These are phyloP conservation scores for Silurus asotus DNA, from an alignment of 2,113 vertebrate species.

Conservation along the genomic window DNA sequence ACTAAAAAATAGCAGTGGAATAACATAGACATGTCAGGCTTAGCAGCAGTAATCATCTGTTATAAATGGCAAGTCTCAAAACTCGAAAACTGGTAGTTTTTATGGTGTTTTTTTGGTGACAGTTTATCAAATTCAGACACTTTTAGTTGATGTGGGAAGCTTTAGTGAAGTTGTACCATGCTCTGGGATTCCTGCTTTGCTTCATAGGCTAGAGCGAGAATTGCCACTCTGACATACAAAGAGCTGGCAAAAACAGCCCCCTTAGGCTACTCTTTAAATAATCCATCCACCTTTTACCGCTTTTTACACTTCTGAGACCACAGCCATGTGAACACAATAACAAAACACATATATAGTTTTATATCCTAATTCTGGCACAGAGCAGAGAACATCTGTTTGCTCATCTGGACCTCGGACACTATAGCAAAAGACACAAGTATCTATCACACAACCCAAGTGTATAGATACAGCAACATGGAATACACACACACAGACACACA, in stretches of 20 bases:
- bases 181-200: slow-evolving; percentile 1
- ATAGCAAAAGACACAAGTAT: slow-evolving; percentile 3
- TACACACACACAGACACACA: background rate
- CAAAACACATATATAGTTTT: background rate
- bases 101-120: background rate
- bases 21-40: background rate
- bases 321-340: slow-evolving; percentile 14
- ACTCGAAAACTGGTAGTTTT: background rate
- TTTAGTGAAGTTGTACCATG: background rate
- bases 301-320: background rate
- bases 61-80: background rate
- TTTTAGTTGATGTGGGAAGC: background rate
- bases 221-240: background rate
- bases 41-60: background rate
- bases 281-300: background rate
- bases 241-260: background rate
- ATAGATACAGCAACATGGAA: slow-evolving; percentile 7
- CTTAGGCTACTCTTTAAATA: slow-evolving; percentile 9
- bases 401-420: background rate
- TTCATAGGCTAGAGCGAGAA: background rate
- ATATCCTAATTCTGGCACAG: background rate
- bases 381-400: slow-evolving; percentile 4
- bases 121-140: background rate
- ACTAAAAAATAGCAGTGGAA: background rate
- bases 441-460: background rate